phyloP scores from a whole-genome alignment of 2,888 invertebrate species.

The Adelognathus sp. region DNA sequence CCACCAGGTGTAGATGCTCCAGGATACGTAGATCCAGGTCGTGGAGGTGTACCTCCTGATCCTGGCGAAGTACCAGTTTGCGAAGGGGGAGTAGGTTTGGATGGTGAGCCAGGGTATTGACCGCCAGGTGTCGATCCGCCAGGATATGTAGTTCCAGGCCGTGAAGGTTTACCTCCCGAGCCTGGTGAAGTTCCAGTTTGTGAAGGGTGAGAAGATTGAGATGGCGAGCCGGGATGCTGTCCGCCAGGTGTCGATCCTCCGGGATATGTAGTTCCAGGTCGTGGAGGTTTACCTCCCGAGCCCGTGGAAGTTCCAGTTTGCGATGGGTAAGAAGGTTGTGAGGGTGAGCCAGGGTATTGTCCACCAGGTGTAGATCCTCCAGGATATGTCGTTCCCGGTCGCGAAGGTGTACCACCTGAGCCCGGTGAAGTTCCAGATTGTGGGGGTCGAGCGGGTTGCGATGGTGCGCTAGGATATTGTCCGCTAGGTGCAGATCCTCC shows the following conservation, averaged over 20 bases:
- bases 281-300: conserved; percentile 41
- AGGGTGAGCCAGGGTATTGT: too few relatives aligned
- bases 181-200: conserved; percentile 53
- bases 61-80: conserved; percentile 4
- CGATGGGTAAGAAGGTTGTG: background rate
- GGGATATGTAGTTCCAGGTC: conserved; percentile 71
- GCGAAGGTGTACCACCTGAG: background rate
- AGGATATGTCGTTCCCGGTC: too few relatives aligned
- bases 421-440: conserved; percentile 19
- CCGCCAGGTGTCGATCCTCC: conserved; percentile 33
- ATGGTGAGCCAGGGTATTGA: conserved; percentile 67
- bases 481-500: background rate
- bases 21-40: too few relatives aligned
- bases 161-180: conserved; percentile 49
- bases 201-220: conserved; percentile 56
- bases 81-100: conserved; percentile 62
- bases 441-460: conserved; percentile 12
- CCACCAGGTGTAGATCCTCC: too few relatives aligned
- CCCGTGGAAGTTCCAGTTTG: conserved; percentile 25
- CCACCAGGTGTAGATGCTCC: conserved; percentile 65
- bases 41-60: conserved; percentile 38
- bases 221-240: conserved; percentile 42
- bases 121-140: conserved; percentile 50
- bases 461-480: too few relatives aligned
- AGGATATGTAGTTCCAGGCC: conserved; percentile 25